A percentile compares a stretch with the other conserved stretches of the same genome.
Conservation (phyloP, 2,113 vertebrate genomes). For the Chionomys nivalis region DNA sequence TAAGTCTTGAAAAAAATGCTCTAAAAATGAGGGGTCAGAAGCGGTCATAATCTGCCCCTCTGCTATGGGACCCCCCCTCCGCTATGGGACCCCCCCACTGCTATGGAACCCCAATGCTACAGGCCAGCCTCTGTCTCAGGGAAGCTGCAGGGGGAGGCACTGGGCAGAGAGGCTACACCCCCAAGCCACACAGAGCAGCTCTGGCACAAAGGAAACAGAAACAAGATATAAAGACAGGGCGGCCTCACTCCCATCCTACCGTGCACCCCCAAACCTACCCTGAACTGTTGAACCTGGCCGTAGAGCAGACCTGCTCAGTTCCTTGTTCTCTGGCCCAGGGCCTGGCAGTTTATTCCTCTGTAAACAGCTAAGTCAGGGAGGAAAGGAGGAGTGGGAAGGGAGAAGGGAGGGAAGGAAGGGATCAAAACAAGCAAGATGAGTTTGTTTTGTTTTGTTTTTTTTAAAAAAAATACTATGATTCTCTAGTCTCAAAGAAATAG, state of each 20-base stretch:
- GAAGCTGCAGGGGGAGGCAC: not conserved
- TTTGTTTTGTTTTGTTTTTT: too few species aligned
- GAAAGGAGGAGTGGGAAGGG: not conserved
- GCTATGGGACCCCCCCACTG: too few species aligned
- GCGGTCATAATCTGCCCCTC: fast-evolving
- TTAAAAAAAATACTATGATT: not conserved
- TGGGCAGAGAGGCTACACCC: not conserved
- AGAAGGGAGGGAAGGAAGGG: not conserved
- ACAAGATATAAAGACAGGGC: not conserved
- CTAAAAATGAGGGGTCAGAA: not conserved
- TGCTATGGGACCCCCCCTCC: too few species aligned
- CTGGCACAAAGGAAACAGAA: not conserved
- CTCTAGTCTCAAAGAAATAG: not conserved
- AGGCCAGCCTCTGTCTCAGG: not conserved
- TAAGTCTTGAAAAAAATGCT: not conserved
- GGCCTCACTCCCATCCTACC: not conserved
- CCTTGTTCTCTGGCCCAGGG: not conserved
- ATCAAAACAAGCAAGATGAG: slow-evolving; percentile 49
- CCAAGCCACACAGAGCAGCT: not conserved
- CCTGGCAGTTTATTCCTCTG: not conserved
- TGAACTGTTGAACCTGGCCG: not conserved
- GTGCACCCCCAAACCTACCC: not conserved
- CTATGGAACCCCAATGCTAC: too few species aligned
- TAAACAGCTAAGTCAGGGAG: not conserved
- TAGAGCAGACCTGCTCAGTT: not conserved